Base-by-base conservation (phyloP, 2,113 vertebrate genomes). In the Morone chrysops region DNA sequence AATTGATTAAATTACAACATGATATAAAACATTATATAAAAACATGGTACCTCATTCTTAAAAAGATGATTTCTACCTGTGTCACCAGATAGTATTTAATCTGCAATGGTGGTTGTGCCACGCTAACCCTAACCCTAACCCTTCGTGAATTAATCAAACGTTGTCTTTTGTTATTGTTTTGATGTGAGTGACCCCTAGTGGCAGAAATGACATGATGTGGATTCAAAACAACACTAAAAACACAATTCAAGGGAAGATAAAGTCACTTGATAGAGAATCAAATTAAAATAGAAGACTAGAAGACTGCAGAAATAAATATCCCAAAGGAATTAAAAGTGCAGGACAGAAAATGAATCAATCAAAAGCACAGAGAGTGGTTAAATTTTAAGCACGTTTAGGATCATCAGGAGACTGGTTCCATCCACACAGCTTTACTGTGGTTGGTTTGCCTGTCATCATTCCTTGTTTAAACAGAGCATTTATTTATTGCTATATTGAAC, bases 401-500 rank as follows among this genome's bases (percentile, higher is more conserved):
- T 56, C 0, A n/a, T 14, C 7, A 20, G 40, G 40, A n/a, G 62
- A 8, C 14, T 60, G 40, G 18, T 54, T 65, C 9, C 51, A 31
- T 36, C 10, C 31, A 60, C n/a, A 40, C 22, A 54, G 38, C 51
- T 20, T 41, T 43, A 14, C 18, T 56, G 41, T 40, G 8, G 13
- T 14, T 41, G 61, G 3, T 57, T 25, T 61, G 1, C 22, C 20
- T 40, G 2, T 31, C 8, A n/a, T 1, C 8, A 38, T 36, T 8
- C 43, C 11, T 50, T 41, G 62, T 38, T 18, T 54, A 45, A 74
- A 36, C 13, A 25, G 18, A 72, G 48, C 8, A 18, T 66, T 48
- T 36, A 75, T 61, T 69, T 8, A 69, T 63, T 56, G 38, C 18
- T 54, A 18, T 47, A 20, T 22, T 75, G 38, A 75, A 22, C 40